Evolutionary conservation across 1,140 invertebrate species (phyloP).

Genomic region (Saccostrea cuccullata): DNA sequence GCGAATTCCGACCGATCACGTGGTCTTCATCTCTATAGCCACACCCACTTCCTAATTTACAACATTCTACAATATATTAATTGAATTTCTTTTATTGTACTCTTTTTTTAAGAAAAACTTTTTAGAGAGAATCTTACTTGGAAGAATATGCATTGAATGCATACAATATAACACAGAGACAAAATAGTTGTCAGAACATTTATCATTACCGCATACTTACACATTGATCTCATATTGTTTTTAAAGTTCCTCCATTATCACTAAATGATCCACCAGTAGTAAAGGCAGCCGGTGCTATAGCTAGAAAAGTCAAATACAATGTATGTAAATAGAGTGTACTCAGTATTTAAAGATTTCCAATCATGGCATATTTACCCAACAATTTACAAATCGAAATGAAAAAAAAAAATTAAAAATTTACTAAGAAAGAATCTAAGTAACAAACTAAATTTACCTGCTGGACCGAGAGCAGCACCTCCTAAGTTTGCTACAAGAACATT

Average conservation of each 20-base stretch:
- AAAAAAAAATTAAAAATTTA: too few species aligned
- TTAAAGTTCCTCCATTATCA: background rate
- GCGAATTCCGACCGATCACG: background rate
- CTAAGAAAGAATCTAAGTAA: too few species aligned
- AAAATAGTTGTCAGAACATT: too few species aligned
- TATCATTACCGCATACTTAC: too few species aligned
- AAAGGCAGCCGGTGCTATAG: constrained; percentile 8
- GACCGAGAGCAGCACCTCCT: background rate
- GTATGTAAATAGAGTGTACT: background rate
- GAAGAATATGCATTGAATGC: too few species aligned
- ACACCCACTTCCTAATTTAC: background rate
- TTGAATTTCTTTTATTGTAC: background rate
- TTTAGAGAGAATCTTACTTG: too few species aligned
- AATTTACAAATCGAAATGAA: too few species aligned
- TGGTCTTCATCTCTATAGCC: background rate
- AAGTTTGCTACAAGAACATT: background rate
- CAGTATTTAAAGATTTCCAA: background rate
- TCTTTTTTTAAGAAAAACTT: too few species aligned
- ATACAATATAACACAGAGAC: too few species aligned
- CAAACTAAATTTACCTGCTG: background rate
- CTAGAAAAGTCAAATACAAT: background rate
- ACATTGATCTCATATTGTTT: background rate
- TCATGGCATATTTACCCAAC: too few species aligned
- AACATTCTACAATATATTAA: background rate
- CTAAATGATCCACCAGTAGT: background rate